phyloP scores from a whole-genome alignment of 2,797 vertebrate species.

The Mus spretus region DNA sequence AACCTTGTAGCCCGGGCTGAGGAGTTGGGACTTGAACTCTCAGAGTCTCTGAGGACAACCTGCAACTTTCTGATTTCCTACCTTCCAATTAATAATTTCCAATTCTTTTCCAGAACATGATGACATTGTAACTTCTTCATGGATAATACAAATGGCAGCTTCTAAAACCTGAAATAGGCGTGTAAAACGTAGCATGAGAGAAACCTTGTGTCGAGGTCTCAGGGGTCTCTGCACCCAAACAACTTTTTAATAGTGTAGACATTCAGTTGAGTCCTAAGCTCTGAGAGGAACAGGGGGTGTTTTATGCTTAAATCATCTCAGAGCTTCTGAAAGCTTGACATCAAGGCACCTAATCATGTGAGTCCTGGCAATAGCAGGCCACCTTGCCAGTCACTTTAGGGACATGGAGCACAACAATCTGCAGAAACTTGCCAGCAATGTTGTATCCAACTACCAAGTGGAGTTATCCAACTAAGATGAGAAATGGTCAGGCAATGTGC shows the following conservation, averaged over 20 bases:
- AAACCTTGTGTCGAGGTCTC: not conserved
- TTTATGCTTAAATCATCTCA: constrained; percentile 4
- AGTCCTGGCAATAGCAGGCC: constrained; percentile 23
- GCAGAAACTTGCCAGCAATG: not conserved
- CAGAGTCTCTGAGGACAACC: not conserved
- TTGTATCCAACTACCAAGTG: not conserved
- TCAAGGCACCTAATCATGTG: not conserved
- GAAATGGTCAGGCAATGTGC: not conserved
- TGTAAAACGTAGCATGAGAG: not conserved
- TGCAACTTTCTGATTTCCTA: not conserved
- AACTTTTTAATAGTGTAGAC: constrained; percentile 23
- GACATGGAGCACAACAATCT: not conserved
- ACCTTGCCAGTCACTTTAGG: not conserved
- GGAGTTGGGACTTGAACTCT: not conserved
- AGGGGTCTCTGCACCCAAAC: constrained; percentile 24
- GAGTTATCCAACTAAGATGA: not conserved
- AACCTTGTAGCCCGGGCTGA: not conserved
- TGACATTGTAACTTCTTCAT: constrained; percentile 18
- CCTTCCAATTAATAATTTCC: not conserved
- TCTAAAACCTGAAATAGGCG: constrained; percentile 17
- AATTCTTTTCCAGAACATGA: constrained; percentile 65
- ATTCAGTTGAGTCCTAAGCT: constrained; percentile 11
- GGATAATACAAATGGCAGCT: constrained; percentile 11
- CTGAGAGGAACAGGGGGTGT: not conserved
- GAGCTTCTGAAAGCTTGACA: constrained; percentile 7